Evolutionary conservation across 2,113 vertebrate species (phyloP), one percentile per base, ranked within the genome.

Genomic region (Pipra filicauda): DNA sequence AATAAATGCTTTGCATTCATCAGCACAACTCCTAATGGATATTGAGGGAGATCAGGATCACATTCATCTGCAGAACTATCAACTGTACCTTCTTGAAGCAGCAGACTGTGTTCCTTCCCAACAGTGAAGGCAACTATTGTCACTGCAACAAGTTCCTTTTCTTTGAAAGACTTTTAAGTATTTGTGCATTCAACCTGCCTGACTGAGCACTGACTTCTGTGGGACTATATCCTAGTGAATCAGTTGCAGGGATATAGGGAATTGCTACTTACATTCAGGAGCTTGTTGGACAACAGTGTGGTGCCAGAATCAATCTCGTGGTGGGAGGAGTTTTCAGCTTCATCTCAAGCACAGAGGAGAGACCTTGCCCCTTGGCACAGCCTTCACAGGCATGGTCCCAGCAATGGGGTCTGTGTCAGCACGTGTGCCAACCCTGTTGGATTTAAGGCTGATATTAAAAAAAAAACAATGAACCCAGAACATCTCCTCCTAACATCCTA

Each of bases 371-470:
- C 41, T 69, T 76, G 51, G 43, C 30, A 39, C 31, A 57, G 39
- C 27, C 44, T 88, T 75, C 41, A 35, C 10, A 39, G 44, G 31
- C 28, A n/a, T 10, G 16, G 37, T 67, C 39, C 51, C 70, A 81
- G 1, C 31, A 49, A 1, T 0, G 0, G 19, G 23, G 41, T 76
- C 43, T 35, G 58, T 33, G 43, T 62, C 73, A 62, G 26, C 4
- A 4, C 30, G 31, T 46, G 37, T 81, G 65, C 55, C 79, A 75
- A 2, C 12, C 20, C 27, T 65, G 22, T 12, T 75, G 41, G 46
- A 76, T 91, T 91, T 70, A 39, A 66, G 27, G 31, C 35, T 64
- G 41, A n/a, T 64, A 41, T 7, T 71, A 37, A 76, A 71, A 71
- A 66, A 33, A 12, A 23, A 2, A 2, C 14, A 12, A 8, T 24